phyloP scores from a whole-genome alignment of 2,797 vertebrate species.

The Anolis apletophallus region DNA sequence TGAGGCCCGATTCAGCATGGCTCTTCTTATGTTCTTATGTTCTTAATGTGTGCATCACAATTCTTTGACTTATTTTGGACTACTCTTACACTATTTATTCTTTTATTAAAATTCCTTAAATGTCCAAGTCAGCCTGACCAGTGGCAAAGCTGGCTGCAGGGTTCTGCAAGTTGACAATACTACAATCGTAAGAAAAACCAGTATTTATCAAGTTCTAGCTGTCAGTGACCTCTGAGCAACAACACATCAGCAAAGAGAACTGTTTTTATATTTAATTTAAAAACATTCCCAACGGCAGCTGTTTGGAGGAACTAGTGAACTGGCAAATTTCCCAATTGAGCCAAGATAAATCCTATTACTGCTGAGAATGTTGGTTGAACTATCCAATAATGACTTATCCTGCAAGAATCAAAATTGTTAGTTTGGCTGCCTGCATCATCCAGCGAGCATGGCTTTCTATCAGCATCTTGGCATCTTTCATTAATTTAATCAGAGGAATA shows the following conservation, averaged over 20 bases:
- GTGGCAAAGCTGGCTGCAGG: too few species aligned
- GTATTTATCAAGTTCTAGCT: neutral
- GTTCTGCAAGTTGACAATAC: too few species aligned
- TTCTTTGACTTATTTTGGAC: neutral
- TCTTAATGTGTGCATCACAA: too few species aligned
- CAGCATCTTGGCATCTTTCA: neutral
- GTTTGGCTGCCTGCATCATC: neutral
- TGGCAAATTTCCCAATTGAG: constrained; percentile 1
- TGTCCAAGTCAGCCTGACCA: too few species aligned
- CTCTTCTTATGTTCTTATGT: too few species aligned
- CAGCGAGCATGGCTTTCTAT: neutral
- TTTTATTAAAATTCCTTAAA: too few species aligned
- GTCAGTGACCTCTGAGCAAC: neutral
- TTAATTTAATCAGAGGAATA: constrained; percentile 12
- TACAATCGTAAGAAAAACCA: neutral
- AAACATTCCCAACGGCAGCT: neutral
- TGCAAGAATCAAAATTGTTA: neutral
- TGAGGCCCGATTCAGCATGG: too few species aligned
- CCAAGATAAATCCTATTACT: neutral
- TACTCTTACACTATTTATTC: neutral
- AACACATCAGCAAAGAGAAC: neutral
- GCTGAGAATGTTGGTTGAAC: neutral
- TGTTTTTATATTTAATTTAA: constrained; percentile 13
- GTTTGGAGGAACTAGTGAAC: constrained; percentile 18
- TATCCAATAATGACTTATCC: neutral